Base-by-base conservation (phyloP, 2,888 invertebrate genomes). In the Strigamia crassipes region DNA sequence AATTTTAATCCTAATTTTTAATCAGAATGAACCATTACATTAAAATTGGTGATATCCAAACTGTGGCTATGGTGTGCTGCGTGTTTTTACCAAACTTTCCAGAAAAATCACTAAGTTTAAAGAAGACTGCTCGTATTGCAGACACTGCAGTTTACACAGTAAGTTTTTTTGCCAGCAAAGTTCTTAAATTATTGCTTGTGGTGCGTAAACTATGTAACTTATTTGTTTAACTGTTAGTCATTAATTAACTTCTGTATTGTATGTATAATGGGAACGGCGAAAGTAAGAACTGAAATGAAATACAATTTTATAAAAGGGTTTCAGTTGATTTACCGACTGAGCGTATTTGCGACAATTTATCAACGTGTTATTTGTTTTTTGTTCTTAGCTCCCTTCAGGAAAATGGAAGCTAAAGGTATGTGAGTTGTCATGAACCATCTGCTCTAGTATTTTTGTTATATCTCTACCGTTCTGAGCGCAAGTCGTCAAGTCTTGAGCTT, bases 1-100 rank as follows among this genome's bases (percentile, higher is more conserved):
- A 42, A n/a, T n/a, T n/a, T n/a, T n/a, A n/a, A n/a, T n/a, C n/a
- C n/a, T n/a, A n/a, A n/a, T 66, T 66, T 9, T 66, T 10, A 78
- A 41, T 13, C 10, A 89, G 89, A 79, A 85, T 89, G 61, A 85
- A 87, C 78, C 88, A 89, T 84, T 89, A 89, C 85, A 85, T 86
- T 27, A 85, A 85, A 84, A 91, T 93, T 81, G 92, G 92, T 8
- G 97, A 97, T 87, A 90, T 97, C 18, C 98, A 98, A 89, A 97
- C 95, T 88, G 95, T 97, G 4, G 97, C 96, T 0, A 95, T 97
- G 94, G 87, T 97, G 82, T 93, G 94, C 83, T 96, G 97, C 87
- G 92, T 94, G 1, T 96, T 97, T 88, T 93, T 94, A 83, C 85
- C 86, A 31, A 86, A 86, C 82, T 85, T 86, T 51, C 87, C 87